A percentile compares a stretch with the other conserved stretches of the same genome.
phyloP scores from a whole-genome alignment of 2,888 invertebrate genomes.

The Platypus cylindrus region DNA sequence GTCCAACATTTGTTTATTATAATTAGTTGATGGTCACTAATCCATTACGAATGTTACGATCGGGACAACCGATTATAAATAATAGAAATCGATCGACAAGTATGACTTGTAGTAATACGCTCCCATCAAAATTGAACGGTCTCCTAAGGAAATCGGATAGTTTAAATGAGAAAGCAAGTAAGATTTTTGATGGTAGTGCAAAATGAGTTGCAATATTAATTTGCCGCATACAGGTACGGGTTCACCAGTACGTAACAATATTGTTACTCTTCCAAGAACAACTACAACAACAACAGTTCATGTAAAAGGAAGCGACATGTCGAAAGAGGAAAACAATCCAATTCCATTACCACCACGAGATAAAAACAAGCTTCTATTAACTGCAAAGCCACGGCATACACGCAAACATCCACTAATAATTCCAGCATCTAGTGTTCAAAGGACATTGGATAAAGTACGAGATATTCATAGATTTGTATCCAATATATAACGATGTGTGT shows the following conservation, averaged over 20 bases:
- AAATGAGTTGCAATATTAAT: background rate
- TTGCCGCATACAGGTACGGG: slow-evolving; percentile 6
- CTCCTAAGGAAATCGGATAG: slow-evolving; percentile 24
- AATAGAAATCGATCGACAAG: slow-evolving; percentile 26
- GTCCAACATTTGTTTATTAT: background rate
- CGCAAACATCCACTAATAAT: slow-evolving; percentile 72
- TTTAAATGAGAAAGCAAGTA: slow-evolving; percentile 21
- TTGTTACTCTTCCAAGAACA: slow-evolving; percentile 10
- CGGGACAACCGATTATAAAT: slow-evolving; percentile 44
- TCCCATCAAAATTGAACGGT: slow-evolving; percentile 23
- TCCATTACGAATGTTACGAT: slow-evolving; percentile 53
- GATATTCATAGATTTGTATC: background rate
- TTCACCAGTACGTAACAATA: slow-evolving; percentile 21
- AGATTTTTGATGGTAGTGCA: background rate
- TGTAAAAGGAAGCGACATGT: slow-evolving; percentile 4
- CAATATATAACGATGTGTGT: background rate
- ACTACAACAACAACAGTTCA: slow-evolving; percentile 11
- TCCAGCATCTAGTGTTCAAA: slow-evolving; percentile 47
- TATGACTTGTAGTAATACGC: slow-evolving; percentile 20
- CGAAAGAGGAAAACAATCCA: slow-evolving; percentile 41
- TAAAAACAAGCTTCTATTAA: slow-evolving; percentile 48
- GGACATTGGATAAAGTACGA: slow-evolving; percentile 42
- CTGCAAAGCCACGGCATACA: slow-evolving; percentile 57
- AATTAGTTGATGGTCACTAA: slow-evolving; percentile 36
- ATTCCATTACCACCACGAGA: slow-evolving; percentile 72